A percentile compares a stretch with the other conserved stretches of the same genome.
These are phyloP conservation scores for Aphis craccivora DNA, from an alignment of 1,140 invertebrate genomes.

Conservation along the genomic window DNA sequence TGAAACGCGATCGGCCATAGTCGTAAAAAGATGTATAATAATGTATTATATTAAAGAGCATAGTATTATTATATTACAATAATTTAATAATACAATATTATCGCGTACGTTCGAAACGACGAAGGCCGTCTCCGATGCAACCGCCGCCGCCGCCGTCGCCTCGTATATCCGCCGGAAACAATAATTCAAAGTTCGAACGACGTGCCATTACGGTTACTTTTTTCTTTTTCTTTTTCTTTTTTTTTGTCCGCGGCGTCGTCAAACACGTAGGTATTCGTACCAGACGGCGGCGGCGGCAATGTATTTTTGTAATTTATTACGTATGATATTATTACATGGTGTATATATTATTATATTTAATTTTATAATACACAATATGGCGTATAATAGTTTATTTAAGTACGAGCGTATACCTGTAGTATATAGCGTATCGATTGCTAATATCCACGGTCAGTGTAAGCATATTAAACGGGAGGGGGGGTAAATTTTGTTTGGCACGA, in stretches of 20 bases:
- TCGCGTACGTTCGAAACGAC: neutral
- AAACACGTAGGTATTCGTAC: neutral
- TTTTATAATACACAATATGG: neutral
- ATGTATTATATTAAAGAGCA: neutral
- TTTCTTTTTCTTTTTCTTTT: neutral
- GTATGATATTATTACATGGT: neutral
- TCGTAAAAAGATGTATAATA: slow-evolving; percentile 7
- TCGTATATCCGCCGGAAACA: neutral
- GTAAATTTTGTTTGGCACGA: too few relatives aligned
- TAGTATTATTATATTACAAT: neutral
- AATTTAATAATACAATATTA: slow-evolving; percentile 15
- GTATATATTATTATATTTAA: too few relatives aligned
- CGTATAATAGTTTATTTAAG: neutral
- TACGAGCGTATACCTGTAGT: neutral
- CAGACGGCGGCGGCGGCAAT: neutral
- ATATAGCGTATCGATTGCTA: neutral
- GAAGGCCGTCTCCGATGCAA: neutral
- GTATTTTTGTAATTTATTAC: slow-evolving; percentile 2
- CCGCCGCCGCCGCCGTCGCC: neutral
- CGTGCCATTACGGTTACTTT: neutral
- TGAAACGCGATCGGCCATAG: neutral
- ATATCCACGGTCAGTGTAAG: neutral
- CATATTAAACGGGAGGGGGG: too few relatives aligned
- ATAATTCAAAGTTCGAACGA: slow-evolving; percentile 21
- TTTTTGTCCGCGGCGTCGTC: neutral